A percentile compares a stretch with the other conserved stretches of the same genome.
Evolutionary conservation across 2,113 vertebrate species (phyloP).

Genomic region (Otis tarda): DNA sequence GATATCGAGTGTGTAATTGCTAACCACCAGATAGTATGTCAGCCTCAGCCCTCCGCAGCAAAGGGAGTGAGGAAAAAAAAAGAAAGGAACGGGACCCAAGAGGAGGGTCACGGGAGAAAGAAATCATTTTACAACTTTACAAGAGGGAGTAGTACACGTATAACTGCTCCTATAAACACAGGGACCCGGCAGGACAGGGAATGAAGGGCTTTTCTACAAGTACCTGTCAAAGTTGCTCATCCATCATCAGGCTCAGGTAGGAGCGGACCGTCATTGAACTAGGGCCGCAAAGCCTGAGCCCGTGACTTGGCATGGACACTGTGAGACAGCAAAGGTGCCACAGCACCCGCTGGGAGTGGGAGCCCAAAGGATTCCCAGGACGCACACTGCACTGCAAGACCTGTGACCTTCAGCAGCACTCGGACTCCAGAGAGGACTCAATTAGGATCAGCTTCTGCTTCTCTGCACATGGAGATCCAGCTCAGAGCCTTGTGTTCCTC

Average conservation of each 20-base stretch:
- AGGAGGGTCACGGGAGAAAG: neutral
- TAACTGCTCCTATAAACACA: neutral
- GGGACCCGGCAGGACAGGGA: neutral
- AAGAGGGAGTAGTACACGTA: neutral
- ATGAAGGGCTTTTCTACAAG: neutral
- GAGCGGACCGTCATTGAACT: neutral
- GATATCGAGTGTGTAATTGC: neutral
- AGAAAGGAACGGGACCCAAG: neutral
- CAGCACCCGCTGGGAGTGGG: neutral
- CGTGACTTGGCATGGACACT: neutral
- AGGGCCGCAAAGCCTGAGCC: neutral
- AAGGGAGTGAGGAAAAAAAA: neutral
- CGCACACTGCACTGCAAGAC: neutral
- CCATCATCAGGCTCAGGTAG: neutral
- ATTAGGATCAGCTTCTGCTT: neutral
- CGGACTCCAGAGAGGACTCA: neutral
- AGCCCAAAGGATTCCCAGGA: neutral
- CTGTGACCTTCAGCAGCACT: rapidly evolving
- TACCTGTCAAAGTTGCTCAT: neutral
- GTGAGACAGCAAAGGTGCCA: neutral
- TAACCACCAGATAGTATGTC: neutral
- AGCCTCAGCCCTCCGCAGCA: neutral
- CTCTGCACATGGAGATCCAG: neutral
- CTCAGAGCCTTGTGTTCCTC: neutral
- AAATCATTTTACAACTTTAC: neutral